Percentiles rank a stretch among this genome's conserved stretches.
phyloP scores from a whole-genome alignment of 2,888 invertebrate species.

The Drosophila vallismaia region DNA sequence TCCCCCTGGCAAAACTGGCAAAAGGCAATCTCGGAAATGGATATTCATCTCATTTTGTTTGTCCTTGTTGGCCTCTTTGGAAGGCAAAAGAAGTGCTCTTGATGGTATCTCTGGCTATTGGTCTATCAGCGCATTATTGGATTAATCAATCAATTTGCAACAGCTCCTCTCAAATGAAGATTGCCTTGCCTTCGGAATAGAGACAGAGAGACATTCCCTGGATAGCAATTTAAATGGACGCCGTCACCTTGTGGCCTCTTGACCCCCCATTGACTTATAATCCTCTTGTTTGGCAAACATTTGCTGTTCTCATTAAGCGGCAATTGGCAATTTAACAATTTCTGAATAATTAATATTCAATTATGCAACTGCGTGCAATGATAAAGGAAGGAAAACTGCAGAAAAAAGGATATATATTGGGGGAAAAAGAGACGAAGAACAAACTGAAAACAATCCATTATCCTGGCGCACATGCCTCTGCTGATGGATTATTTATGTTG shows the following conservation, averaged over 20 bases:
- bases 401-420: not conserved
- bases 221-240: conserved; percentile 8
- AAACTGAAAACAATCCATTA: conserved; percentile 63
- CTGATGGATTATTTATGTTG: conserved; percentile 42
- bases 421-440: not conserved
- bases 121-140: conserved; percentile 64
- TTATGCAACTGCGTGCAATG: conserved; percentile 60
- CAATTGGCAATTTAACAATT: conserved; percentile 67
- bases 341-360: conserved; percentile 78
- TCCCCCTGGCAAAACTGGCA: conserved; percentile 5
- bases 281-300: conserved; percentile 4
- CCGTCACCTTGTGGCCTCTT: not conserved
- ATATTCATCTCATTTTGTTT: conserved; percentile 58
- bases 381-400: conserved; percentile 20
- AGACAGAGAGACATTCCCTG: not conserved
- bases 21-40: conserved; percentile 69
- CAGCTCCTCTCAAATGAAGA: conserved; percentile 33
- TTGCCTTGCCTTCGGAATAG: conserved; percentile 17
- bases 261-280: conserved; percentile 53
- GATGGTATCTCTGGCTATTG: conserved; percentile 13
- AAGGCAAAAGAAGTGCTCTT: not conserved
- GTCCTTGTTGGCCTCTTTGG: conserved; percentile 5
- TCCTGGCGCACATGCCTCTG: conserved; percentile 47
- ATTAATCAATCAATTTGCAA: conserved; percentile 72
- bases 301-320: conserved; percentile 51